phyloP scores from a whole-genome alignment of 2,113 vertebrate genomes.

The Martes martes region DNA sequence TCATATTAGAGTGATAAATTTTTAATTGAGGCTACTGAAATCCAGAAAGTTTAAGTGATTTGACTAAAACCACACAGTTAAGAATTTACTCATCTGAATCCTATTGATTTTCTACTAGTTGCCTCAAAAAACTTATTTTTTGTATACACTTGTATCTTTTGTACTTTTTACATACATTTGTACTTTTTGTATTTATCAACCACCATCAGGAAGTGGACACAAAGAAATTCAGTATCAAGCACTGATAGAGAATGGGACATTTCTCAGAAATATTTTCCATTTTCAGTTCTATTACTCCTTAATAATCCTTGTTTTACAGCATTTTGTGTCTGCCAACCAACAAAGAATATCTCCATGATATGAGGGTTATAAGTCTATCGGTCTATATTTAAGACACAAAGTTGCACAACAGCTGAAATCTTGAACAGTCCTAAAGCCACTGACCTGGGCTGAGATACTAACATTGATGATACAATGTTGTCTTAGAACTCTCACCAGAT shows the following conservation, averaged over 20 bases:
- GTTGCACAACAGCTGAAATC: neutral
- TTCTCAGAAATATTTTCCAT: neutral
- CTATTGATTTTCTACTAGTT: neutral
- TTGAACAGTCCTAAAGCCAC: neutral
- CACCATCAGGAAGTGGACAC: neutral
- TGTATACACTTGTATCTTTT: neutral
- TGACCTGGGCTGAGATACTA: neutral
- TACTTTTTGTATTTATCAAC: neutral
- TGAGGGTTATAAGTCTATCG: neutral
- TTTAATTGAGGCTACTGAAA: neutral
- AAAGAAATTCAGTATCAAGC: neutral
- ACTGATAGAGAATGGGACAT: neutral
- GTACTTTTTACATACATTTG: neutral
- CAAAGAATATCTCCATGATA: neutral
- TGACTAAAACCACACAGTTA: neutral
- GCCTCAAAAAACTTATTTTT: neutral
- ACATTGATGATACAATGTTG: neutral
- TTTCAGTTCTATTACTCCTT: neutral
- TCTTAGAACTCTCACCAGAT: neutral
- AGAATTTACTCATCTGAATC: neutral
- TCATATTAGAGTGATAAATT: neutral
- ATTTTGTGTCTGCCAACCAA: neutral
- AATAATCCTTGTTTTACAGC: neutral
- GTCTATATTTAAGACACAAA: neutral
- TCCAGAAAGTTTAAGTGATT: neutral